Percentiles rank a stretch among this genome's conserved stretches.
Conservation (phyloP, 2,113 vertebrate genomes). For the Tragelaphus strepsiceros region DNA sequence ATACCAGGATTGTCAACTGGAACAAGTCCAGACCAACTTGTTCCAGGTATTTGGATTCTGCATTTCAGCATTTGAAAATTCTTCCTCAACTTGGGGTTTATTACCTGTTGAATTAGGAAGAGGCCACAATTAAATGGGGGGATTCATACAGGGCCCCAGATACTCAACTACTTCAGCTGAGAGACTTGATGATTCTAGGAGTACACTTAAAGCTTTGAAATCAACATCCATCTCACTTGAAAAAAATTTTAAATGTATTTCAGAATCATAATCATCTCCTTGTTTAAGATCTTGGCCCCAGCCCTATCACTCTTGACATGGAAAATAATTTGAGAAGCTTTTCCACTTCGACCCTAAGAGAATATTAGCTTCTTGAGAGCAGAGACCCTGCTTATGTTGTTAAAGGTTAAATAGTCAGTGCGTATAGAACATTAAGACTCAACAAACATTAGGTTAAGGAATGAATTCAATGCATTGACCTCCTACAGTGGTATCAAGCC, state of each 20-base stretch:
- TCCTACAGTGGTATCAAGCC: background rate
- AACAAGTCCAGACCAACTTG: constrained; percentile 88
- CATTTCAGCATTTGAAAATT: constrained; percentile 88
- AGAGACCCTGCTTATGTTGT: background rate
- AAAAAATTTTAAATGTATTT: constrained; percentile 83
- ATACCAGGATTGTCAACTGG: constrained; percentile 88
- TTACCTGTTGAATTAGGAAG: constrained; percentile 78
- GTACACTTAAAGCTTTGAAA: constrained; percentile 91
- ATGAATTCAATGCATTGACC: background rate
- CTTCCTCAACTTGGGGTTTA: constrained; percentile 86
- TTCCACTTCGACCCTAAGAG: constrained; percentile 54
- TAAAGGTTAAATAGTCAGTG: background rate
- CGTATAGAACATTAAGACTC: background rate
- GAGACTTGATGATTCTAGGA: constrained; percentile 89
- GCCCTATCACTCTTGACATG: background rate
- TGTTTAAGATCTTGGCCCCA: constrained; percentile 84
- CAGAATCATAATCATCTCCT: constrained; percentile 83
- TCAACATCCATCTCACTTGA: constrained; percentile 89
- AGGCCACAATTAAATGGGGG: constrained; percentile 80
- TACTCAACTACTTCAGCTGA: constrained; percentile 88
- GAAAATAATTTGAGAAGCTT: constrained; percentile 32
- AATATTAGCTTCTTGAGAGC: background rate
- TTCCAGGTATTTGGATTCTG: constrained; percentile 89
- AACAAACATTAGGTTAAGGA: background rate
- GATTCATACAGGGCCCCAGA: constrained; percentile 83